Evolutionary conservation across 2,888 invertebrate species (phyloP), one percentile per base, ranked within the genome.

Genomic region (Mesochorus sp.): DNA sequence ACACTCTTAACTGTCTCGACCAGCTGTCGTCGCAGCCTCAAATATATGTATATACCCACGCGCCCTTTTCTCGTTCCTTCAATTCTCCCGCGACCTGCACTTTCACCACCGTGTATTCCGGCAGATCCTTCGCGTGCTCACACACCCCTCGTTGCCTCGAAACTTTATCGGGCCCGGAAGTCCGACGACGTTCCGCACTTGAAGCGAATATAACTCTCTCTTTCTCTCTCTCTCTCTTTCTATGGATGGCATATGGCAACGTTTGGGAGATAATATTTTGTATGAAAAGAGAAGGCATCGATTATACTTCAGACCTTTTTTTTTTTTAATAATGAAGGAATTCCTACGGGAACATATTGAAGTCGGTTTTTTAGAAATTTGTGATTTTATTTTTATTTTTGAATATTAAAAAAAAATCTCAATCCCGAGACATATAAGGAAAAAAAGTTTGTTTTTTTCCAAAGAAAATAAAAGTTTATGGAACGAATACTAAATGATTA

Each of bases 1-100:
- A 68, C 78, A 42, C 76, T 62, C 39, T 59, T 66, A 82, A 82
- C 82, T 80, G 82, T 80, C 82, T 82, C 57, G 62, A 68, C 81
- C 82, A 82, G 81, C 82, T 82, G 82, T 81, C 81, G 81, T 72
- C 76, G 42, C 26, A 31, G 47, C 66, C 62, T 53, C 39, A 39
- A 14, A 4, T 6, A 17, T 6, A 14, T n/a, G n/a, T 2, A 28
- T 57, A 68, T 49, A 12, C 10, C 21, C 39, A n/a, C n/a, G n/a
- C 37, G 28, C 39, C 64, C 8, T 26, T 49, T 68, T 19, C 49
- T 49, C 44, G 6, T 62, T 68, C 51, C 55, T 55, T 67, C 67
- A 51, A 51, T 71, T 61, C 61, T 71, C 47, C 62, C 42, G 44
- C 72, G 34, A 42, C 47, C 53, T 39, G 39, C 44, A 51, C 34